A percentile compares a stretch with the other conserved stretches of the same genome.
Conservation (phyloP, 2,113 vertebrate species). For the Prochilodus magdalenae region DNA sequence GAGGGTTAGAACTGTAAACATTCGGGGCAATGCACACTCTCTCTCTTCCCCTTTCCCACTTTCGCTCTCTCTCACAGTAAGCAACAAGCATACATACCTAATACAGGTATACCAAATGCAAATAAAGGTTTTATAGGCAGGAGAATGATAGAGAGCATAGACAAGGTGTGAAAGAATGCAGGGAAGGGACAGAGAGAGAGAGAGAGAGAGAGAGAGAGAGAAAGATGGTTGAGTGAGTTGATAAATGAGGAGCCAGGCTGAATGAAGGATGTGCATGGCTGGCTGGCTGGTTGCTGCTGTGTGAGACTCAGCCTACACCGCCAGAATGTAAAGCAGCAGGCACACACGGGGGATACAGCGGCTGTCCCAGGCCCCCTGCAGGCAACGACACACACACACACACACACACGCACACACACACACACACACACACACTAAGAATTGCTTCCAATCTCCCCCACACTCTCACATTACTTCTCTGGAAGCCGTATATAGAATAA, state of each 20-base stretch:
- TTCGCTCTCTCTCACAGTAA: not conserved
- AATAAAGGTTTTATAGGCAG: conserved; percentile 7
- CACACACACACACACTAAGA: conserved; percentile 12
- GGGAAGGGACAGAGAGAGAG: conserved; percentile 13
- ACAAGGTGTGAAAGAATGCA: not conserved
- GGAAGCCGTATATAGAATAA: not conserved
- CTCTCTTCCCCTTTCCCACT: not conserved
- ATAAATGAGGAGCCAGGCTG: conserved; percentile 56
- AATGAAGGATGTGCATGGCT: conserved; percentile 62
- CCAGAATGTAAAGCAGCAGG: conserved; percentile 79
- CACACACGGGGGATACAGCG: conserved; percentile 56
- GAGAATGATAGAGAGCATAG: conserved; percentile 13
- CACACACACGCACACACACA: conserved; percentile 23
- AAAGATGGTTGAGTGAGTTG: conserved; percentile 55
- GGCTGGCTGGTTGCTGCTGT: conserved; percentile 56
- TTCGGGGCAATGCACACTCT: not conserved
- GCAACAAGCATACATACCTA: conserved; percentile 18
- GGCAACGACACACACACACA: conserved; percentile 36
- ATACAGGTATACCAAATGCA: not conserved
- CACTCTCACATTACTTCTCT: conserved; percentile 11
- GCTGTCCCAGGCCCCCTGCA: conserved; percentile 66
- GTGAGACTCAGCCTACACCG: conserved; percentile 72
- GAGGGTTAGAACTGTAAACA: conserved; percentile 30
- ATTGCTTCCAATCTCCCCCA: not conserved
- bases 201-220: conserved; percentile 36